These are phyloP conservation scores for Cricetomys ansorgei DNA, from an alignment of 2,113 vertebrate genomes.

Conservation along the genomic window DNA sequence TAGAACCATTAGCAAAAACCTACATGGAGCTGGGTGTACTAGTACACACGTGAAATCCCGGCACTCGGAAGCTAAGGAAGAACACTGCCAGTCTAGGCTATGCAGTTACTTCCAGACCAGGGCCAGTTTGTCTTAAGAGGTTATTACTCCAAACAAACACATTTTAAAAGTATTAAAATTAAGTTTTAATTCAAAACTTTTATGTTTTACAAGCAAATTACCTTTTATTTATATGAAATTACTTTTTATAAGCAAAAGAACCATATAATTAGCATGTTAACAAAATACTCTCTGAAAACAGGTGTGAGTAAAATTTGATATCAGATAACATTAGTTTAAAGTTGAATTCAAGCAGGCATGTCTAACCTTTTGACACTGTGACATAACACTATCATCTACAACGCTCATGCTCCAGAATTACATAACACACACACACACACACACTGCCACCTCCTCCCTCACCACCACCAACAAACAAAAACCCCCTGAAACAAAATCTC, in stretches of 20 bases:
- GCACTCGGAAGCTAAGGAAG: neutral
- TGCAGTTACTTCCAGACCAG: neutral
- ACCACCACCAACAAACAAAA: neutral
- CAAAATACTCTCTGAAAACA: neutral
- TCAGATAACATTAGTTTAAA: neutral
- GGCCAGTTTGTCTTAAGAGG: neutral
- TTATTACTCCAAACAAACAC: neutral
- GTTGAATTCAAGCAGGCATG: neutral
- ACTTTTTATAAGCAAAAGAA: neutral
- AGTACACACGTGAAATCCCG: neutral
- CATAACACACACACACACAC: neutral
- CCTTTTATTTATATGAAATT: no score
- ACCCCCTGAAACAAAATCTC: neutral
- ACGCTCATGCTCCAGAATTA: neutral
- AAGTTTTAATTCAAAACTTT: neutral
- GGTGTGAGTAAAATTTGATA: neutral
- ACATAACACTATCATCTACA: neutral
- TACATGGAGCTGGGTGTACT: no score
- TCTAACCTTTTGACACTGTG: no score
- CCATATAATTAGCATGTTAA: neutral
- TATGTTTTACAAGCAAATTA: neutral
- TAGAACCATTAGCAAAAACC: neutral
- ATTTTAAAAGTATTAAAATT: neutral
- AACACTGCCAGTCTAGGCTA: neutral
- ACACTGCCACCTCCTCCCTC: neutral